These are phyloP conservation scores for Kryphioiulus occultus DNA, from an alignment of 2,888 invertebrate species.

Conservation along the genomic window DNA sequence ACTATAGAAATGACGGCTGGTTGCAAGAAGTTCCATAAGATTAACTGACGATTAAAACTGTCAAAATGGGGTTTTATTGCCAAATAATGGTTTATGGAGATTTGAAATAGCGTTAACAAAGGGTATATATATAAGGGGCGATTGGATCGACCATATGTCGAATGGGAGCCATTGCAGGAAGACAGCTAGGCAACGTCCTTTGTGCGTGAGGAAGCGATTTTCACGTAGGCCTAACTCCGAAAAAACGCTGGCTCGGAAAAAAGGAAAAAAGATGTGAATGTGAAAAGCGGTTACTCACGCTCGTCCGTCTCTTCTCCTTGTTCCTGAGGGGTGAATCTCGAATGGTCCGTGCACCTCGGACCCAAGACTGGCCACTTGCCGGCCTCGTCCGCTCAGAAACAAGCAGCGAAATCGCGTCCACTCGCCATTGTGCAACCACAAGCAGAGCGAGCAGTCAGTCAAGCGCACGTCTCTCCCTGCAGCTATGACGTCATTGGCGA, in stretches of 20 bases:
- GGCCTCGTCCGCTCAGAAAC: constrained; percentile 41
- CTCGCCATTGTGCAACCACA: constrained; percentile 42
- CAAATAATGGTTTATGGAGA: background rate
- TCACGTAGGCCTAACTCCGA: background rate
- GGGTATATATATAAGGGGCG: background rate
- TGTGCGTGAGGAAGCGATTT: background rate
- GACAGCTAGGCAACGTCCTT: background rate
- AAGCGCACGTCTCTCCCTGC: background rate
- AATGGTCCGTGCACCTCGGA: constrained; percentile 28
- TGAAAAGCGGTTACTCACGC: background rate
- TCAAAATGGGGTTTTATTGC: background rate
- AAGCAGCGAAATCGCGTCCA: constrained; percentile 37
- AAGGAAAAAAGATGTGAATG: background rate
- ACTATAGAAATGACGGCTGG: too few relatives aligned
- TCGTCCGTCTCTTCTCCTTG: background rate
- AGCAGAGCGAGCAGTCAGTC: background rate
- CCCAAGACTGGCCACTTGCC: constrained; percentile 37
- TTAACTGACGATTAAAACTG: too few relatives aligned
- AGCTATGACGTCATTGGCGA: background rate
- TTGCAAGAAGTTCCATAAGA: too few relatives aligned
- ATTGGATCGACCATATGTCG: background rate
- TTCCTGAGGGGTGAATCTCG: background rate
- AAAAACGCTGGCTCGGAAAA: background rate
- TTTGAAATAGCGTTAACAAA: background rate
- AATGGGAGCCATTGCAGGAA: constrained; percentile 4